phyloP scores from a whole-genome alignment of 2,888 invertebrate genomes.

The Xanthorhoe designata region DNA sequence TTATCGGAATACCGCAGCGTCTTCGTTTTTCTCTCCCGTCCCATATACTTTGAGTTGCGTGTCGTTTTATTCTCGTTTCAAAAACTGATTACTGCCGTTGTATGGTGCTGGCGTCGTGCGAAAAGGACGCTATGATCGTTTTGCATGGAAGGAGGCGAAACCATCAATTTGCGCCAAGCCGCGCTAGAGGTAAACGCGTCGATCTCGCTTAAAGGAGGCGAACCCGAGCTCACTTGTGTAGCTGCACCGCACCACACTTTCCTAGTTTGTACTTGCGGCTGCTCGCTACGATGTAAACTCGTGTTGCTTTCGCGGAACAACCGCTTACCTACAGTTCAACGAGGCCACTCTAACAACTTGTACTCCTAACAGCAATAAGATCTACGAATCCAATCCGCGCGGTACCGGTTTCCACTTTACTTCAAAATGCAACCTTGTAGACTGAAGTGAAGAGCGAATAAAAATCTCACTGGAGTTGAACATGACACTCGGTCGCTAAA shows the following conservation, averaged over 20 bases:
- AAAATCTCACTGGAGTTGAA: slow-evolving; percentile 32
- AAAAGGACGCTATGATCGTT: slow-evolving; percentile 77
- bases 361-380: slow-evolving; percentile 43
- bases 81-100: slow-evolving; percentile 79
- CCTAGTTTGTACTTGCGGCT: slow-evolving; percentile 51
- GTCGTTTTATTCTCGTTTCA: slow-evolving; percentile 76
- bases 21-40: slow-evolving; percentile 74
- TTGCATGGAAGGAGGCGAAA: slow-evolving; percentile 80
- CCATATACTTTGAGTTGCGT: slow-evolving; percentile 72
- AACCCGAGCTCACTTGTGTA: slow-evolving; percentile 60
- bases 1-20: slow-evolving; percentile 77
- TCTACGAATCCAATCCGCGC: slow-evolving; percentile 36
- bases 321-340: slow-evolving; percentile 45
- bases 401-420: slow-evolving; percentile 36
- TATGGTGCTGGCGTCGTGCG: slow-evolving; percentile 70
- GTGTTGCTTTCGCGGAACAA: slow-evolving; percentile 58
- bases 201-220: slow-evolving; percentile 65
- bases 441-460: slow-evolving; percentile 31
- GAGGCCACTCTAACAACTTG: slow-evolving; percentile 43
- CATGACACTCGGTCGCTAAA: slow-evolving; percentile 42
- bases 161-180: slow-evolving; percentile 77
- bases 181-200: slow-evolving; percentile 68
- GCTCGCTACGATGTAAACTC: slow-evolving; percentile 57
- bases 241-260: slow-evolving; percentile 58
- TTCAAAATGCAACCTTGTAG: slow-evolving; percentile 32